Conservation (phyloP, 2,888 invertebrate genomes). For the Dicyrtomina minuta region DNA sequence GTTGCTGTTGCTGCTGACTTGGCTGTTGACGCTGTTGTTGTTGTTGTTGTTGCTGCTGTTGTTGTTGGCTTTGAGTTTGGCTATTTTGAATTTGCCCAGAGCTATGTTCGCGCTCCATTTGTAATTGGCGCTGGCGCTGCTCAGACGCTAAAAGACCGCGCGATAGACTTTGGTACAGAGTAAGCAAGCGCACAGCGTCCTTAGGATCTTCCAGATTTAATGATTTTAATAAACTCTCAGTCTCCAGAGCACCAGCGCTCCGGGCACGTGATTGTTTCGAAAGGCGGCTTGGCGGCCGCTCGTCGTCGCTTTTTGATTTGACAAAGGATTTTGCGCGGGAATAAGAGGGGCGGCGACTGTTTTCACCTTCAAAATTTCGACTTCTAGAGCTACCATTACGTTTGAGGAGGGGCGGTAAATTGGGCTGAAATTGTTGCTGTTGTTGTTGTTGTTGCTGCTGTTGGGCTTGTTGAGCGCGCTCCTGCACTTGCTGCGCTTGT, state of each 20-base stretch:
- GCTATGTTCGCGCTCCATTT: constrained; percentile 25
- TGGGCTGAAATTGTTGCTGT: not conserved
- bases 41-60: not conserved
- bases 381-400: too few relatives aligned
- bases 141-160: constrained; percentile 45
- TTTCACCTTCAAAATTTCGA: not conserved
- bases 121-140: constrained; percentile 28
- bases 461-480: not conserved
- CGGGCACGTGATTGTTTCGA: constrained; percentile 52
- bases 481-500: constrained; percentile 2
- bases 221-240: constrained; percentile 45
- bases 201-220: constrained; percentile 41
- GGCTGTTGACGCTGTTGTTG: not conserved
- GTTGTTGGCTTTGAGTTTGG: constrained; percentile 18
- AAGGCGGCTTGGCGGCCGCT: constrained; percentile 51
- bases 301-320: constrained; percentile 53
- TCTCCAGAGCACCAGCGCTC: constrained; percentile 52
- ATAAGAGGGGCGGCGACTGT: not conserved
- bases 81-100: constrained; percentile 28
- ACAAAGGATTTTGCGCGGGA: constrained; percentile 52
- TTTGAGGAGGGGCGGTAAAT: too few relatives aligned
- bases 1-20: constrained; percentile 8
- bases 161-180: constrained; percentile 50
- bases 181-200: constrained; percentile 51
- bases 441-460: constrained; percentile 34